Conservation (phyloP, 2,113 vertebrate genomes). For the Prietella phreatophila region DNA sequence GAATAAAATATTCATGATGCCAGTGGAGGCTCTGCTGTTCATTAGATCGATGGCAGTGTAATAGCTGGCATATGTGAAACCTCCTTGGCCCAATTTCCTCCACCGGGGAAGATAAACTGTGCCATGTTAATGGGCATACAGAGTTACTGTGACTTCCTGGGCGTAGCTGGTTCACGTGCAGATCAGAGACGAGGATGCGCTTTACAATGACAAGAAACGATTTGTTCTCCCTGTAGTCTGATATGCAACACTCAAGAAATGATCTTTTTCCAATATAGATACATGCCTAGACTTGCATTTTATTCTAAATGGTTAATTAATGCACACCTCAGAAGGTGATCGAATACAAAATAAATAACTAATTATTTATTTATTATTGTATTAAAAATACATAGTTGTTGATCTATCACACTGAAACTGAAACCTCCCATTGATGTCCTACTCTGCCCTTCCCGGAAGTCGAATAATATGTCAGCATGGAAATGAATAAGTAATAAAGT, state of each 20-base stretch:
- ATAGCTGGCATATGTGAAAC: constrained; percentile 64
- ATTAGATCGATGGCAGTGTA: constrained; percentile 68
- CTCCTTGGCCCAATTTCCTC: constrained; percentile 47
- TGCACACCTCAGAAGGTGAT: not conserved
- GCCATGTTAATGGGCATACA: constrained; percentile 65
- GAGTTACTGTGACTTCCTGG: constrained; percentile 61
- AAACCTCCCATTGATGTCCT: not conserved
- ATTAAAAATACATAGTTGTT: not conserved
- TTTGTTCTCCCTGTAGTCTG: constrained; percentile 56
- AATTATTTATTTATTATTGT: no score
- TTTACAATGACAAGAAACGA: not conserved
- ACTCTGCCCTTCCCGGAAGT: constrained; percentile 18
- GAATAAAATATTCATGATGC: constrained; percentile 71
- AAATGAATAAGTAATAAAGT: constrained; percentile 31
- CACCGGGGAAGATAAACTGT: constrained; percentile 47
- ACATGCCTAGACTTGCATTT: not conserved
- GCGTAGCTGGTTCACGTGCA: constrained; percentile 14
- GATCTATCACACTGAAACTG: not conserved
- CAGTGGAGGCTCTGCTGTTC: constrained; percentile 51
- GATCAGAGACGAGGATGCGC: constrained; percentile 22
- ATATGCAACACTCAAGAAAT: constrained; percentile 28
- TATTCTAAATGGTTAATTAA: not conserved
- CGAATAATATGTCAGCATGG: not conserved
- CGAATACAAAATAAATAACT: no score
- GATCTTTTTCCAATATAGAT: not conserved